These are phyloP conservation scores for Psilopsiagon aurifrons DNA, from an alignment of 2,113 vertebrate species.

Conservation along the genomic window DNA sequence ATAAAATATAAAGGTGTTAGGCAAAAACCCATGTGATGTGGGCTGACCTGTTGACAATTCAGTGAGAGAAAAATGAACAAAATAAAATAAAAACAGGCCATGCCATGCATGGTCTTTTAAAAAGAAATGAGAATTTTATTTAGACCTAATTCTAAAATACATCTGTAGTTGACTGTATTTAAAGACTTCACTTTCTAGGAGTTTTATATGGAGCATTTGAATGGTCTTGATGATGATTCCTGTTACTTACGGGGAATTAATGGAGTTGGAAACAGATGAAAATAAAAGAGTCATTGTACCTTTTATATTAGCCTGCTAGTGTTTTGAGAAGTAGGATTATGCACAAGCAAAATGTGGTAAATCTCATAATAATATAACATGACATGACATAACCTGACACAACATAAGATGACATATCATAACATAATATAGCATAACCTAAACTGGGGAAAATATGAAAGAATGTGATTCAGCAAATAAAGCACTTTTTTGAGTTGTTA, in stretches of 20 bases:
- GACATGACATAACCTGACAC: neutral
- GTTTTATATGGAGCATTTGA: neutral
- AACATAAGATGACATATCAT: neutral
- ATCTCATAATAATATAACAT: neutral
- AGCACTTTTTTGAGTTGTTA: neutral
- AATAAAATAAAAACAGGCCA: neutral
- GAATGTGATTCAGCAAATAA: neutral
- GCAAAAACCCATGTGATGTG: neutral
- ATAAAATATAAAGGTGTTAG: neutral
- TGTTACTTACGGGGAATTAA: neutral
- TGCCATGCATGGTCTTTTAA: neutral
- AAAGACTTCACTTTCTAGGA: neutral
- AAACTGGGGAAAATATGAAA: neutral
- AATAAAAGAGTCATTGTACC: neutral
- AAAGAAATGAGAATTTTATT: neutral
- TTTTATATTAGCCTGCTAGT: neutral
- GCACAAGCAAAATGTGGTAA: neutral
- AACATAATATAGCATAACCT: neutral
- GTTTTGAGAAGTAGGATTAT: neutral
- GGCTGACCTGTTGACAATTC: neutral
- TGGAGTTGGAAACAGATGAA: neutral
- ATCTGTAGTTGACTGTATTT: neutral
- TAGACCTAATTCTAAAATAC: neutral
- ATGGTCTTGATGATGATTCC: neutral
- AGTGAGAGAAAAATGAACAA: neutral